Base-by-base conservation (phyloP, 2,113 vertebrate species). In the Miniopterus natalensis region DNA sequence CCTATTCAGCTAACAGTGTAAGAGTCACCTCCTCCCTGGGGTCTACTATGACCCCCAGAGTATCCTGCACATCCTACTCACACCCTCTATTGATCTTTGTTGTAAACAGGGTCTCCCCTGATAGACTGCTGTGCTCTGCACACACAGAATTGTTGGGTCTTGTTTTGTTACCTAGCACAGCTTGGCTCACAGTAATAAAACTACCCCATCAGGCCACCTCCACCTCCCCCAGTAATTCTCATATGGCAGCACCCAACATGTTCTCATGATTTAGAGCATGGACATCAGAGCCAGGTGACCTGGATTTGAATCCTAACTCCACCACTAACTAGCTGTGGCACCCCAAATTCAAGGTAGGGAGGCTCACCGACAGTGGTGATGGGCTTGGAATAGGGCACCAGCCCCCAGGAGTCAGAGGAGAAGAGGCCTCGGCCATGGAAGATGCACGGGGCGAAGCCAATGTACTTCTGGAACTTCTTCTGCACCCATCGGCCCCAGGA, bases 401-500 rank as follows among this genome's bases (percentile, higher is more conserved):
- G 93, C 0, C 99, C 99, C 99, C 99, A 99, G 27, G 98, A 99
- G 96, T 99, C 98, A 0, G 98, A 98, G 12, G 99, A 99, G 97
- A 99, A 99, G 94, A 99, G 98, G 31, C 99, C 99, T 92, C 99
- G 99, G 86, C 99, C 99, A 3, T 99, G 99, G 97, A 99, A 99
- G 89, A 99, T 97, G 83, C 99, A 99, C 0, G 99, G 99, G 18
- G 99, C 99, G 49, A 99, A 99, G 55, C 99, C 99, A 3, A 99
- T 86, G 61, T 99, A 96, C 97, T 99, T 99, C 98, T 99, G 99
- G 75, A 99, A 97, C 96, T 97, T 99, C 98, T 97, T 99, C 97
- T 99, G 99, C 20, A 99, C 63, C 97, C 95, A 94, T 57, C 98
- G 98, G 96, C 99, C 99, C 99, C 98, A 99, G 55, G 99, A 99